Base-by-base conservation (phyloP, 2,113 vertebrate genomes). In the Prunella fulvescens region DNA sequence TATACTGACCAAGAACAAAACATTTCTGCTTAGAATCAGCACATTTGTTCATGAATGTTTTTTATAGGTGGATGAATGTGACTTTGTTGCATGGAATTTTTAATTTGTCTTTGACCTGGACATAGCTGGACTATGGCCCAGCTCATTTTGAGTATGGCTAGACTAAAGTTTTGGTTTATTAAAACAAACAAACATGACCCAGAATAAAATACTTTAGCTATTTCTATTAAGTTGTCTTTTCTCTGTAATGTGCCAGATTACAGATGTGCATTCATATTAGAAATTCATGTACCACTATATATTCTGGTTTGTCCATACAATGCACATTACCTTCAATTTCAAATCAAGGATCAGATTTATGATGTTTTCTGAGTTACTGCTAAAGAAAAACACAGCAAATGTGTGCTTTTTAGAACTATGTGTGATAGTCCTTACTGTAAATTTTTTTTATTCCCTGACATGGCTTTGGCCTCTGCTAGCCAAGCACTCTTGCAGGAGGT, bases 121-220 rank as follows among this genome's bases (percentile, higher is more conserved):
- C 62, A 37, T 62, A 85, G 60, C 19, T 90, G 78, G 81, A 80
- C 73, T 45, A 10, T 19, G 10, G n/a, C 66, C 73, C 81, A 85
- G 40, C 67, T 92, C 2, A 80, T 80, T 90, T 66, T 78, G 57
- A 77, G 19, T 50, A 48, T 0, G 4, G 24, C 23, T 81, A 89
- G 78, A 87, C 73, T 85, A 91, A 91, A 82, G 19, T 92, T 91
- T 42, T 90, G 7, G 7, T 76, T 88, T 94, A 80, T 77, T 90
- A 81, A 94, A 94, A 76, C 35, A 89, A 92, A 78, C 37, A 91
- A 76, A 57, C 25, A 44, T 16, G 65, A 45, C 3, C 4, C 31
- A 39, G 25, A 79, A 82, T 28, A 61, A 88, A 92, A 69, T 60
- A 84, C 74, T 78, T 80, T 33, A 64, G 28, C 19, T 82, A 45